Percentiles rank a stretch among this genome's conserved stretches.
Evolutionary conservation across 2,113 vertebrate species (phyloP).

Genomic region (Trochalopteron elliotii): DNA sequence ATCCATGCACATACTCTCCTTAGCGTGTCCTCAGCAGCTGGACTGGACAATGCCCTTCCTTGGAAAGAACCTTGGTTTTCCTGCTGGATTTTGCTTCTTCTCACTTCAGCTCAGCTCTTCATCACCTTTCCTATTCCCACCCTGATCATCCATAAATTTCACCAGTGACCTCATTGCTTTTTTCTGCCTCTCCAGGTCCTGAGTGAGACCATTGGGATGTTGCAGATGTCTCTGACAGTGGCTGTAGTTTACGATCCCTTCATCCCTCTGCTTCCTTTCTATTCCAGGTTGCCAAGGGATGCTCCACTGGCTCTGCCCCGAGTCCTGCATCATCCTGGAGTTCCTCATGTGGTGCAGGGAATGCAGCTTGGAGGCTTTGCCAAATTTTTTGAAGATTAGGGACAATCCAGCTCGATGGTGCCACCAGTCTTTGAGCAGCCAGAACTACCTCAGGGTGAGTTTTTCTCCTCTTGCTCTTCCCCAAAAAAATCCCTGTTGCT

Average conservation of each 20-base stretch:
- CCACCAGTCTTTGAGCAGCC: neutral
- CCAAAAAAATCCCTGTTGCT: neutral
- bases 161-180: neutral
- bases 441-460: neutral
- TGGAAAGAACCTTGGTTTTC: neutral
- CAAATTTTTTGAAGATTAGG: neutral
- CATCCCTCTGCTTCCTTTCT: neutral
- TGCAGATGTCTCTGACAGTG: rapidly evolving
- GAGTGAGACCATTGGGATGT: neutral
- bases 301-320: neutral
- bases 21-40: rapidly evolving
- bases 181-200: neutral
- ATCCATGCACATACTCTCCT: neutral
- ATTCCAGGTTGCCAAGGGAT: neutral
- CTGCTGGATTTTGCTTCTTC: neutral
- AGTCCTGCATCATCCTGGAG: neutral
- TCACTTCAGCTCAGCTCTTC: neutral
- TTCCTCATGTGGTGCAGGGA: neutral
- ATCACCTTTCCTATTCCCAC: neutral
- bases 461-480: neutral
- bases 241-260: neutral
- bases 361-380: neutral
- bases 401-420: neutral
- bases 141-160: neutral
- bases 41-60: neutral